These are phyloP conservation scores for Aphaenogaster floridana DNA, from an alignment of 1,140 invertebrate genomes.

Conservation along the genomic window DNA sequence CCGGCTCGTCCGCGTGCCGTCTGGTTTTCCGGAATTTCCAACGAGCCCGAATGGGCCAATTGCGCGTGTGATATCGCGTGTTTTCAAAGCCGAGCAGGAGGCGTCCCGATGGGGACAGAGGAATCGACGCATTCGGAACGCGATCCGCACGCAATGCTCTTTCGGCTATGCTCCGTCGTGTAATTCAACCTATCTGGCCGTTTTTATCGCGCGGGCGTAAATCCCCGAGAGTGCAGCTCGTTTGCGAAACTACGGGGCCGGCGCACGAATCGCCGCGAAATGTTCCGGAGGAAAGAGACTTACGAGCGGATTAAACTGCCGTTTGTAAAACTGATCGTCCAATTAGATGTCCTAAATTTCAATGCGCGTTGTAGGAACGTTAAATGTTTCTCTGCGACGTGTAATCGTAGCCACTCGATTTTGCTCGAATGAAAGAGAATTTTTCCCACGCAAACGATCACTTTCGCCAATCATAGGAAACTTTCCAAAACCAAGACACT, in stretches of 20 bases:
- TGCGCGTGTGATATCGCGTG: conserved; percentile 52
- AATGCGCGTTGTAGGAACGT: not conserved
- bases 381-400: not conserved
- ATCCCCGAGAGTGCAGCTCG: conserved; percentile 47
- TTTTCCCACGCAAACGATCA: not conserved
- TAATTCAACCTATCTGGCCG: conserved; percentile 31
- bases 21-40: conserved; percentile 51
- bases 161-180: conserved; percentile 19
- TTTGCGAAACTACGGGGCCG: conserved; percentile 45
- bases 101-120: not conserved
- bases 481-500: not conserved
- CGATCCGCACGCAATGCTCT: conserved; percentile 59
- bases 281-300: conserved; percentile 61
- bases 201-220: conserved; percentile 66
- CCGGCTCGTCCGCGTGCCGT: conserved; percentile 40
- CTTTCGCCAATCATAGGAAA: not conserved
- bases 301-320: conserved; percentile 55
- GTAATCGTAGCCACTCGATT: not conserved
- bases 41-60: conserved; percentile 13
- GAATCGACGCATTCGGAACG: conserved; percentile 32
- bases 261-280: conserved; percentile 35
- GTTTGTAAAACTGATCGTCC: conserved; percentile 51
- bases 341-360: conserved; percentile 55
- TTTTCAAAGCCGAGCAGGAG: conserved; percentile 26
- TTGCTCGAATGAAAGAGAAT: not conserved